Evolutionary conservation across 2,888 invertebrate species (phyloP).

Genomic region (Latheticus oryzae): DNA sequence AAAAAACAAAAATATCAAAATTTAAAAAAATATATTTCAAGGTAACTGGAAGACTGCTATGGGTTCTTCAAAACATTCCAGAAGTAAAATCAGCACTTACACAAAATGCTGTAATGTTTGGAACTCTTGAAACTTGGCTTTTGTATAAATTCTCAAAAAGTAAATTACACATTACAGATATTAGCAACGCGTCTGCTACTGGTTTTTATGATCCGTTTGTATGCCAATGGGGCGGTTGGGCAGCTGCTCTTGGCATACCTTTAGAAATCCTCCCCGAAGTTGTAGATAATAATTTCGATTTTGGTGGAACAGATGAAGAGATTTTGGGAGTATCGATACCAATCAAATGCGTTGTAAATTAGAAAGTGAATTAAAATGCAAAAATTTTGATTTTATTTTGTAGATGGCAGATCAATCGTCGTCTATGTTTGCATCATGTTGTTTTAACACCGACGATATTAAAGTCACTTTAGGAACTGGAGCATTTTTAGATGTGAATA

Average conservation of each 20-base stretch:
- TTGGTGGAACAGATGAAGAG: conserved; percentile 74
- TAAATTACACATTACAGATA: conserved; percentile 82
- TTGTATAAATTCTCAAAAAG: conserved; percentile 81
- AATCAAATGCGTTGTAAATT: conserved; percentile 79
- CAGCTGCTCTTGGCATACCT: conserved; percentile 79
- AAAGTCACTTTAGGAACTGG: conserved; percentile 95
- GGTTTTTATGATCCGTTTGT: conserved; percentile 95
- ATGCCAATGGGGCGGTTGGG: conserved; percentile 84
- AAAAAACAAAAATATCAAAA: conserved; percentile 21
- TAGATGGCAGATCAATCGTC: conserved; percentile 91
- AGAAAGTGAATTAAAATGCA: neutral
- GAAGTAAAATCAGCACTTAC: conserved; percentile 75
- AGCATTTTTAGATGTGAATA: conserved; percentile 88
- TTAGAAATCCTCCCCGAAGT: conserved; percentile 81
- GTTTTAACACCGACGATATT: conserved; percentile 80
- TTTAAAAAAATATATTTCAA: conserved; percentile 32
- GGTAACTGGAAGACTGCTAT: conserved; percentile 74
- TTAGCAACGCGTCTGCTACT: conserved; percentile 91
- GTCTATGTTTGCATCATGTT: conserved; percentile 88
- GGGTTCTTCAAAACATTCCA: conserved; percentile 81
- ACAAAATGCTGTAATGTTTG: conserved; percentile 78
- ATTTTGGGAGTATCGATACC: conserved; percentile 84
- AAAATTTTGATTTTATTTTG: conserved; percentile 35
- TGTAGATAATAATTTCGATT: conserved; percentile 80
- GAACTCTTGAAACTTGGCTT: conserved; percentile 94